phyloP scores from a whole-genome alignment of 2,797 vertebrate species.

The Eleutherodactylus coqui region DNA sequence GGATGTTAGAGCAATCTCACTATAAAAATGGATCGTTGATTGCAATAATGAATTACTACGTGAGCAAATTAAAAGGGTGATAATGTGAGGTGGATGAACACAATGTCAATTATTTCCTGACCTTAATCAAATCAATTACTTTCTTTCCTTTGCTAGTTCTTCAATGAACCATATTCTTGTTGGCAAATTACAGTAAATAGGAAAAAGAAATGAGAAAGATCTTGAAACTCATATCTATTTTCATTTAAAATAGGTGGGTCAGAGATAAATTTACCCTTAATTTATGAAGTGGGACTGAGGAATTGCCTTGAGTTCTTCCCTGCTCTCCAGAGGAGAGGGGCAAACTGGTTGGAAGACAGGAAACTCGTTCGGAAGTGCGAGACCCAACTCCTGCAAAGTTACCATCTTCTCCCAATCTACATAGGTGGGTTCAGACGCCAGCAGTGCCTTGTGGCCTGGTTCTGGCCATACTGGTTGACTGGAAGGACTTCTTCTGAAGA shows the following conservation, averaged over 20 bases:
- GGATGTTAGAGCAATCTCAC: not conserved
- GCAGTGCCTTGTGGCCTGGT: no score
- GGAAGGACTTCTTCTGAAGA: no score
- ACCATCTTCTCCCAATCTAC: no score
- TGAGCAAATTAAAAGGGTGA: not conserved
- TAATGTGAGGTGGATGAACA: constrained; percentile 17
- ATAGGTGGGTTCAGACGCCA: no score
- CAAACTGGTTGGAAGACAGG: no score
- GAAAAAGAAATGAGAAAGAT: not conserved
- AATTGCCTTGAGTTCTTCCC: no score
- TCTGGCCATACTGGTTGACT: no score
- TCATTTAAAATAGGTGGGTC: not conserved
- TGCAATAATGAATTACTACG: constrained; percentile 22
- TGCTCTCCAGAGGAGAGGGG: no score
- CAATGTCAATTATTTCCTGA: constrained; percentile 19
- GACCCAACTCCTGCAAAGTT: no score
- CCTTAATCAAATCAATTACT: constrained; percentile 20
- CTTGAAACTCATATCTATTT: not conserved
- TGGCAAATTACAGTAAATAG: not conserved
- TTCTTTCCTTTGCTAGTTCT: not conserved
- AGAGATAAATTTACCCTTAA: not conserved
- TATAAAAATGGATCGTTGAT: constrained; percentile 40
- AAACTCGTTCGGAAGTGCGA: no score
- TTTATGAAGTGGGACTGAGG: not conserved
- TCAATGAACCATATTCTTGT: not conserved